phyloP scores from a whole-genome alignment of 2,888 invertebrate genomes.

The Apotomis betuletana region DNA sequence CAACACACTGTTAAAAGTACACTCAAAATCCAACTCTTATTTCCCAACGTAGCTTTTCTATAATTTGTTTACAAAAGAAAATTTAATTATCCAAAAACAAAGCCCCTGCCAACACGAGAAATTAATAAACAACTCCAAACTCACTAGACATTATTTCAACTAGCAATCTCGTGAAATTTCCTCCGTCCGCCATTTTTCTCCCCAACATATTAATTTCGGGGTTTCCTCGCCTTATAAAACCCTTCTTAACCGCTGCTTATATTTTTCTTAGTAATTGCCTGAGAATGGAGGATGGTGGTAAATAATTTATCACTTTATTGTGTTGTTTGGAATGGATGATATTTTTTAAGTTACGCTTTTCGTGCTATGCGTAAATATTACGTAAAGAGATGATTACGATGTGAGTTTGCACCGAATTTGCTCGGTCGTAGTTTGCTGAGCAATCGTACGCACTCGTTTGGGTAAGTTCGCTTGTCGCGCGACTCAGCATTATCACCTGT shows the following conservation, averaged over 20 bases:
- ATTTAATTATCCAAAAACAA: neutral
- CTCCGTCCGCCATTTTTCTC: constrained; percentile 31
- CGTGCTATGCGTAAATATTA: neutral
- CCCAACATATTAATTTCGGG: constrained; percentile 37
- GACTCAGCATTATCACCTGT: no score
- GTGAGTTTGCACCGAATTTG: neutral
- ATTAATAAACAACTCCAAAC: constrained; percentile 30
- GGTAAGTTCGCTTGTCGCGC: no score
- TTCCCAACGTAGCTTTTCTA: no score
- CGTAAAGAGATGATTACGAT: neutral
- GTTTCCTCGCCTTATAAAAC: constrained; percentile 35
- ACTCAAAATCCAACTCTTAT: no score
- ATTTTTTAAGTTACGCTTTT: neutral
- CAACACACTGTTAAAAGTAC: no score
- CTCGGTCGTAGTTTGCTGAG: no score
- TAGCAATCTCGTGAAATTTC: constrained; percentile 29
- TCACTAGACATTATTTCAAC: constrained; percentile 32
- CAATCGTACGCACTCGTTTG: no score
- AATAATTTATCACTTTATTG: constrained; percentile 36
- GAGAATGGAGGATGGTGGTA: constrained; percentile 35
- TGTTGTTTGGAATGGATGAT: neutral
- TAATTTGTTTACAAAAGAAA: neutral
- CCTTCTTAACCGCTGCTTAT: constrained; percentile 38
- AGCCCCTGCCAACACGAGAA: neutral
- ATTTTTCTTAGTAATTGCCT: constrained; percentile 39